Percentiles rank a stretch among this genome's conserved stretches.
Evolutionary conservation across 1,140 invertebrate genomes (phyloP).

Genomic region (Drosophila ogumai): DNA sequence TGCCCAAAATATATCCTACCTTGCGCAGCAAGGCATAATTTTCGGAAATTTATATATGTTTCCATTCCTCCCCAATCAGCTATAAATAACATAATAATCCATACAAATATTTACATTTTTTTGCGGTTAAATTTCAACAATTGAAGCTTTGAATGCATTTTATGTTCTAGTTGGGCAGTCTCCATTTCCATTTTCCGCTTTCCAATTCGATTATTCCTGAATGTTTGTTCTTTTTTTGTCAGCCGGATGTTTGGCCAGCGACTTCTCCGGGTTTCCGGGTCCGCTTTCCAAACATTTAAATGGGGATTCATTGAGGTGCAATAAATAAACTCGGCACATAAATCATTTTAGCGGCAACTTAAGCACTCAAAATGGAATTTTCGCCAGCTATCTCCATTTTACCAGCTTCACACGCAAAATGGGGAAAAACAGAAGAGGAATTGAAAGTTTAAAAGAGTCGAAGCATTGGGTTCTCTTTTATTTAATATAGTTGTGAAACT

Average conservation of each 20-base stretch:
- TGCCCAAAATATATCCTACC: constrained; percentile 42
- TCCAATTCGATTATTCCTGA: constrained; percentile 58
- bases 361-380: constrained; percentile 43
- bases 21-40: constrained; percentile 33
- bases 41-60: constrained; percentile 17
- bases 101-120: constrained; percentile 30
- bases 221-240: constrained; percentile 7
- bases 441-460: not conserved
- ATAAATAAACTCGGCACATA: constrained; percentile 70
- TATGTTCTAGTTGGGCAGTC: constrained; percentile 53
- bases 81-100: constrained; percentile 69
- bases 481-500: not conserved
- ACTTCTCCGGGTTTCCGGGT: constrained; percentile 20
- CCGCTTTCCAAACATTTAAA: constrained; percentile 51
- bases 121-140: constrained; percentile 24
- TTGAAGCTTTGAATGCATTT: constrained; percentile 53
- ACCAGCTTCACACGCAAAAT: constrained; percentile 28
- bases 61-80: constrained; percentile 2
- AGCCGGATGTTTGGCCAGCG: constrained; percentile 20
- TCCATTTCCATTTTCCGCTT: constrained; percentile 51
- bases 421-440: not conserved
- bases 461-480: not conserved
- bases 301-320: constrained; percentile 69
- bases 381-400: constrained; percentile 42
- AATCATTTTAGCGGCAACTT: constrained; percentile 67